Conservation (phyloP, 2,888 invertebrate genomes). For the Punctoribates punctum region DNA sequence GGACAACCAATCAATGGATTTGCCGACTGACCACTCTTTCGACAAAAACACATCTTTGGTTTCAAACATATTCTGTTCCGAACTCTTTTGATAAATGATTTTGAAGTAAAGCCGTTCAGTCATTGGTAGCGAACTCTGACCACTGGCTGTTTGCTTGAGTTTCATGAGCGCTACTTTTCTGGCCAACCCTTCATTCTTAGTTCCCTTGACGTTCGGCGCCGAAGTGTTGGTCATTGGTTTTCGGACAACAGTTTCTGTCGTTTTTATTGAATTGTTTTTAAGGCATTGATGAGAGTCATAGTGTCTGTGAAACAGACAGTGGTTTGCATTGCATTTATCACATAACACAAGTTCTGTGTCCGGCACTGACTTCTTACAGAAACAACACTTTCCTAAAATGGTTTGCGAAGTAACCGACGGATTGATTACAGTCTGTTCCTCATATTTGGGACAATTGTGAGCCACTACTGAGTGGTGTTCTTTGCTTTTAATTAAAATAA, state of each 20-base stretch:
- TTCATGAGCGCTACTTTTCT: constrained; percentile 43
- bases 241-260: neutral
- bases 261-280: neutral
- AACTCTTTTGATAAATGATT: constrained; percentile 10
- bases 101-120: constrained; percentile 42
- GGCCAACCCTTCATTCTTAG: constrained; percentile 43
- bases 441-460: constrained; percentile 40
- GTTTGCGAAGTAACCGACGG: neutral
- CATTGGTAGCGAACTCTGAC: constrained; percentile 39
- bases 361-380: constrained; percentile 34
- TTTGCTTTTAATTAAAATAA: constrained; percentile 37
- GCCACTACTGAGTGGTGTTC: constrained; percentile 31
- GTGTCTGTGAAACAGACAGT: constrained; percentile 42
- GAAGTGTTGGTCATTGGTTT: neutral
- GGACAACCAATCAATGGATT: constrained; percentile 42
- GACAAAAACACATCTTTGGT: constrained; percentile 33
- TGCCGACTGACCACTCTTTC: constrained; percentile 43
- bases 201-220: constrained; percentile 26
- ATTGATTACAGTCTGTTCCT: neutral
- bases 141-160: constrained; percentile 39
- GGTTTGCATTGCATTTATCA: constrained; percentile 35
- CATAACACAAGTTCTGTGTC: constrained; percentile 40
- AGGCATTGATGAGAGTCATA: constrained; percentile 40
- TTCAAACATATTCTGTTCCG: neutral
- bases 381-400: constrained; percentile 40